Base-by-base conservation (phyloP, 2,113 vertebrate genomes). In the Engraulis encrasicolus region DNA sequence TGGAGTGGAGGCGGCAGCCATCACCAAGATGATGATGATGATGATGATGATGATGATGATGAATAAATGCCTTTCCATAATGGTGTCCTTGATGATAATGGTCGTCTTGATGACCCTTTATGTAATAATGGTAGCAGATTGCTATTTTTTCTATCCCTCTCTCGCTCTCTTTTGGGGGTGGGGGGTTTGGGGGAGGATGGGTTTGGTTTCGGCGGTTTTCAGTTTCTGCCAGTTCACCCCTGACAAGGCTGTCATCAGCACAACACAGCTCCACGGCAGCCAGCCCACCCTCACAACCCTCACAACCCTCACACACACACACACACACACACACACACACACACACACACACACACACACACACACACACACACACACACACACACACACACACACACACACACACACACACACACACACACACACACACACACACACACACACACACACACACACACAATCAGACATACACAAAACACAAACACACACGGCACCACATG, bases 61-160 rank as follows among this genome's bases (percentile, higher is more conserved):
- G 92, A 92, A 93, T 93, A 93, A 92, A 93, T 92, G 93, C 90
- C 91, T 89, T 92, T 88, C 90, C 88, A 84, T 94, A 94, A 94
- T 95, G 92, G 91, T 92, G 90, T 93, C 92, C 93, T 93, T 95
- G 93, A 95, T 95, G 94, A 91, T 95, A 92, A 93, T 94, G 87
- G 92, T 87, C 85, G 88, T 91, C 91, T 93, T 94, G 93, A 95
- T 91, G 92, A 93, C 92, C 93, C 90, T 92, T 92, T 74, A 89
- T 93, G 92, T 91, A 93, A 93, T 88, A 91, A 91, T 92, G 86
- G 92, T 82, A 83, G 90, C 89, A 91, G 88, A 79, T 86, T 88
- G 89, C 89, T 91, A 91, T 91, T 92, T 90, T 86, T 84, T 77
- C 85, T 87, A 6, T 15, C 23, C 14, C 9, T 31, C 11, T 31